Evolutionary conservation across 2,888 invertebrate species (phyloP).

Genomic region (Melinopterus prodromus): DNA sequence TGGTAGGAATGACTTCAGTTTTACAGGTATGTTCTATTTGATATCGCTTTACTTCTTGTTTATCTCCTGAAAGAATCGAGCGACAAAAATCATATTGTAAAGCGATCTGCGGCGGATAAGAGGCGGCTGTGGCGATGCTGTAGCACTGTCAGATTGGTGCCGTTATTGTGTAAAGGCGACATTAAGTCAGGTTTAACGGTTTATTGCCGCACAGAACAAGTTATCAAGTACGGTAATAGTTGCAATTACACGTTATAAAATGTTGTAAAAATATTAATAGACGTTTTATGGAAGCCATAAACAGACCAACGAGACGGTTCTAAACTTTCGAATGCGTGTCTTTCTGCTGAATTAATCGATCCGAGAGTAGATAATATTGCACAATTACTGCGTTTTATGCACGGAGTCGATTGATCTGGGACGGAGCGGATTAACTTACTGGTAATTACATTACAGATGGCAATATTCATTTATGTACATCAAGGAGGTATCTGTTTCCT

Average conservation of each 20-base stretch:
- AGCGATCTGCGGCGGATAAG: not conserved
- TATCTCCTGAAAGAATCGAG: not conserved
- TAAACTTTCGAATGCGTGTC: slow-evolving; percentile 18
- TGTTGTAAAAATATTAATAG: slow-evolving; percentile 38
- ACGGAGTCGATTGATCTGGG: not conserved
- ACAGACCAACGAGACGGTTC: slow-evolving; percentile 24
- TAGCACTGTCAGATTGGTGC: slow-evolving; percentile 15
- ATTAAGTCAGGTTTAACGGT: slow-evolving; percentile 23
- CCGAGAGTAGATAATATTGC: not conserved
- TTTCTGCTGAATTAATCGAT: not conserved
- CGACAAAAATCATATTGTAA: not conserved
- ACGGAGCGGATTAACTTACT: not conserved
- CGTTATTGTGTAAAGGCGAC: slow-evolving; percentile 21
- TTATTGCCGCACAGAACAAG: slow-evolving; percentile 33
- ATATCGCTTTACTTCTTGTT: not conserved
- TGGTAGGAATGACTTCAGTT: not conserved
- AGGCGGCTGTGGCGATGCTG: not conserved
- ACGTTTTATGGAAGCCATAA: slow-evolving; percentile 36
- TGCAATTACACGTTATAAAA: slow-evolving; percentile 39
- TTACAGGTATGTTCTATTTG: not conserved
- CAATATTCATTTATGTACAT: not conserved
- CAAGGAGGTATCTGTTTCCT: not conserved
- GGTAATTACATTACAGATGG: not conserved
- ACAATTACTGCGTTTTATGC: not conserved
- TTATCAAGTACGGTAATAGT: slow-evolving; percentile 38